phyloP scores from a whole-genome alignment of 2,113 vertebrate genomes.

The Cebus imitator region DNA sequence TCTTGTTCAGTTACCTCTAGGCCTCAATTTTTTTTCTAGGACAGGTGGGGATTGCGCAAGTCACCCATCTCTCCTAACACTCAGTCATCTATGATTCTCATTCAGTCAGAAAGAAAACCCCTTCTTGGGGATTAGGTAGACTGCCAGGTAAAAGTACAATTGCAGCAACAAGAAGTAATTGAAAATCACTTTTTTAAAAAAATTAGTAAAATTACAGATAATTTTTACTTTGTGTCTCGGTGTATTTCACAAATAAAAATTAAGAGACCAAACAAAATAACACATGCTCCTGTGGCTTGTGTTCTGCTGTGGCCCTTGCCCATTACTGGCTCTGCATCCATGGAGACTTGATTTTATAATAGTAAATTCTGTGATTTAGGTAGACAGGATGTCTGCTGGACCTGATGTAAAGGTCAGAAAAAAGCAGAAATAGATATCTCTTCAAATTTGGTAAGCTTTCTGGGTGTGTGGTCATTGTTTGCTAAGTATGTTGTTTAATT shows the following conservation, averaged over 20 bases:
- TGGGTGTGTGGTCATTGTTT: background rate
- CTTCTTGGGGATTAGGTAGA: background rate
- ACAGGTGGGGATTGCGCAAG: background rate
- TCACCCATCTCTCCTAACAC: background rate
- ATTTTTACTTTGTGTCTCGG: background rate
- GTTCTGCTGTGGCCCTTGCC: too few relatives aligned
- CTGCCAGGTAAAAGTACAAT: background rate
- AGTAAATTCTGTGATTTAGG: background rate
- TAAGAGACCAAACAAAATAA: background rate
- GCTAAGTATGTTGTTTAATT: background rate
- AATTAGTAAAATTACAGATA: background rate
- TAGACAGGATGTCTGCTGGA: background rate
- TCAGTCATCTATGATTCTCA: background rate
- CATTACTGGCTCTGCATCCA: background rate
- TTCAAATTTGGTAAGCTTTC: background rate
- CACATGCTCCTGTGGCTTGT: fast-evolving
- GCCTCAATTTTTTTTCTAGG: background rate
- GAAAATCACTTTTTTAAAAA: background rate
- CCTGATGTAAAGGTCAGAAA: background rate
- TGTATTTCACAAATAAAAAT: background rate
- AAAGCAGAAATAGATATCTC: background rate
- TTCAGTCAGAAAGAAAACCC: background rate
- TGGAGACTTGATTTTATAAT: background rate
- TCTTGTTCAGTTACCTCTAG: background rate
- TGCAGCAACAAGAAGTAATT: background rate